These are phyloP conservation scores for Tillus elongatus DNA, from an alignment of 2,888 invertebrate genomes.

Conservation along the genomic window DNA sequence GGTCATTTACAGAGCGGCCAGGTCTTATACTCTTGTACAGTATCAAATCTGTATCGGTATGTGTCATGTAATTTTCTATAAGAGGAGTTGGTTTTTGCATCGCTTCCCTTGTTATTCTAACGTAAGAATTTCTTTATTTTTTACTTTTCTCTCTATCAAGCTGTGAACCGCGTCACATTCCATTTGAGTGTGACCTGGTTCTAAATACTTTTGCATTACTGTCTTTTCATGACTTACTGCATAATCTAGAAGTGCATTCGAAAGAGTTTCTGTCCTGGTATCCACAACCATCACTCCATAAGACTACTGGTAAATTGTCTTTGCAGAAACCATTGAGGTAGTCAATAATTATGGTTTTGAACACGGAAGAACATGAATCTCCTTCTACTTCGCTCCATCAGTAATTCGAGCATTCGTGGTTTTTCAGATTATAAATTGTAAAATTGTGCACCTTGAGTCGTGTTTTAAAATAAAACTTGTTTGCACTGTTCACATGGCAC, in stretches of 20 bases:
- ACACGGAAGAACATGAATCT: constrained; percentile 9
- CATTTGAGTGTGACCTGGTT: constrained; percentile 17
- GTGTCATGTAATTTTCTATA: not conserved
- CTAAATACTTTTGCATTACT: constrained; percentile 15
- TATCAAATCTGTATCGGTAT: not conserved
- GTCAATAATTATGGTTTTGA: constrained; percentile 9
- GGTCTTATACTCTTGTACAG: constrained; percentile 6
- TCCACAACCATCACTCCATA: constrained; percentile 14
- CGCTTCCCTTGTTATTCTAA: too few relatives aligned
- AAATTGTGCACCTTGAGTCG: constrained; percentile 13
- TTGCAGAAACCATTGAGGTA: constrained; percentile 6
- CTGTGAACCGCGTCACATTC: constrained; percentile 10
- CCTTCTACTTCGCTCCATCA: constrained; percentile 14
- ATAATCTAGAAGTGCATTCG: constrained; percentile 14
- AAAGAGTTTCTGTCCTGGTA: too few relatives aligned
- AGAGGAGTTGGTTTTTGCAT: constrained; percentile 6
- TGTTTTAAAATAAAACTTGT: constrained; percentile 17
- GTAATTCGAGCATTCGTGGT: constrained; percentile 13
- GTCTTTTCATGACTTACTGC: constrained; percentile 10
- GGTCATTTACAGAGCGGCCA: constrained; percentile 3
- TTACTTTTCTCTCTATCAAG: too few relatives aligned
- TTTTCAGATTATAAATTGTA: constrained; percentile 10
- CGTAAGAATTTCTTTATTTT: too few relatives aligned
- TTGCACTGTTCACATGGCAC: constrained; percentile 13
- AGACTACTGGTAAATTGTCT: constrained; percentile 10